These are phyloP conservation scores for Phymanthus crucifer DNA, from an alignment of 92 coral and sea anemone genomes.

Conservation along the genomic window DNA sequence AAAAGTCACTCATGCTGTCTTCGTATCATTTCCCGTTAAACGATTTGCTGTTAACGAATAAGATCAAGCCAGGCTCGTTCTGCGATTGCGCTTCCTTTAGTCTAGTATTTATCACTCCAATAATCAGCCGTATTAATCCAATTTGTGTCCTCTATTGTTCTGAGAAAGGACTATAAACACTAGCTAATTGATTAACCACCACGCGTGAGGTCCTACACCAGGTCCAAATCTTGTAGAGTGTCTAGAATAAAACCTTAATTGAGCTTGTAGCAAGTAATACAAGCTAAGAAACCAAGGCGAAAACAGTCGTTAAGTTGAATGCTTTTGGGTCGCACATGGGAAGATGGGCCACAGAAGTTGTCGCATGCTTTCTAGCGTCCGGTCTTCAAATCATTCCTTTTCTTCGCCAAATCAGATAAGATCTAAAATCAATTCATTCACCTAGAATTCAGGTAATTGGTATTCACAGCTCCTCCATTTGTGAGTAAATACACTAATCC, in stretches of 20 bases:
- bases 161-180: conserved; percentile 75
- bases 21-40: conserved; percentile 12
- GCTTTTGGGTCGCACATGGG: conserved; percentile 1
- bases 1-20: conserved; percentile 24
- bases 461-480: conserved; percentile 28
- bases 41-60: conserved; percentile 22
- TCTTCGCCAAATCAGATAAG: conserved; percentile 22
- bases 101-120: conserved; percentile 46
- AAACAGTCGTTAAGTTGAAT: conserved; percentile 17
- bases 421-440: conserved; percentile 45
- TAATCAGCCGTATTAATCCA: conserved; percentile 67
- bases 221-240: background rate
- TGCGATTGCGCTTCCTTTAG: conserved; percentile 27
- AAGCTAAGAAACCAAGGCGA: background rate
- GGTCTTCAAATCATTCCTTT: conserved; percentile 36
- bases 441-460: conserved; percentile 37
- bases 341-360: conserved; percentile 18
- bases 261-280: conserved; percentile 8
- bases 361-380: conserved; percentile 24
- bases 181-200: conserved; percentile 55
- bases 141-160: conserved; percentile 62
- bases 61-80: conserved; percentile 4
- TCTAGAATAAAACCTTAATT: conserved; percentile 1
- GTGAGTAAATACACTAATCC: conserved; percentile 31
- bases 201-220: conserved; percentile 64